Base-by-base conservation (phyloP, 2,888 invertebrate genomes). In the Sinohyriopsis cumingii region DNA sequence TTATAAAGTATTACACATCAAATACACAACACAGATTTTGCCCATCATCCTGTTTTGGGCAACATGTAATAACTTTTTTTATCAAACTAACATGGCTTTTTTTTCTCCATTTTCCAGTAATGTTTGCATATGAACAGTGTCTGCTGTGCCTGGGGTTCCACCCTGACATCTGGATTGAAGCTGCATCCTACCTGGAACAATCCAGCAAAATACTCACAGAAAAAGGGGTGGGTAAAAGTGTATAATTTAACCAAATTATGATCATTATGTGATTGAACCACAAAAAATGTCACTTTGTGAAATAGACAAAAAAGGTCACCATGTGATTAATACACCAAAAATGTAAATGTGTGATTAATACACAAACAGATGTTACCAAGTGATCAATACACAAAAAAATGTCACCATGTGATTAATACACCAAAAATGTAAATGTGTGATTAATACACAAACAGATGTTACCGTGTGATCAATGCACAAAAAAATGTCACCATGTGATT, bases 91-190 rank as follows among this genome's bases (percentile, higher is more conserved):
- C 45, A 45, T 45, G 12, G 45, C 45, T 45, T 45, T 45, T 45
- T 33, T 33, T 1, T 9, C 33, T 15, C 18, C 63, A 71, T 65
- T 45, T 86, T 89, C 63, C 86, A 92, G 99, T 99, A 0, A 97
- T 98, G 94, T 99, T 99, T 92, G 98, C 99, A 0, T 97, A 99
- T 77, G 99, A 99, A 88, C 99, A 99, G 90, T 97, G 98, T 83
- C 91, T 99, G 63, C 91, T 99, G 61, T 99, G 99, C 86, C 92
- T 99, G 55, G 97, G 98, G 0, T 98, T 98, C 91, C 98, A 99
- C 90, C 97, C 99, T 0, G 99, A 99, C 79, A 96, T 99, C 72
- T 99, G 99, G 99, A 89, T 88, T 67, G 99, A 99, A 91, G 98
- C 99, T 0, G 98, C 99, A 0, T 95, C 97, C 88, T 99, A 97